phyloP scores from a whole-genome alignment of 2,797 vertebrate genomes.

The Melanotaenia trifasciata region DNA sequence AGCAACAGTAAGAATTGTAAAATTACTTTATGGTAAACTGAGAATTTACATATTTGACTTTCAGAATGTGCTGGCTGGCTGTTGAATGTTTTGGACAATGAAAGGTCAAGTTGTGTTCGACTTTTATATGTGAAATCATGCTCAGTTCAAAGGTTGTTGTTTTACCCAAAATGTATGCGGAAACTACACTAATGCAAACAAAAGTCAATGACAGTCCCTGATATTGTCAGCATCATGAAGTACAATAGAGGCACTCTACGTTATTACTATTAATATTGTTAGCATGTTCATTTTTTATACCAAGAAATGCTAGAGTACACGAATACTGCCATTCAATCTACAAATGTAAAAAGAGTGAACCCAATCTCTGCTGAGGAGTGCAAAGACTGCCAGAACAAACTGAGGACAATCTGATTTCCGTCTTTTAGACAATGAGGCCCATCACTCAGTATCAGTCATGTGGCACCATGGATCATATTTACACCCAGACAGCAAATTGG shows the following conservation, averaged over 20 bases:
- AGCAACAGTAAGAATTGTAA: conserved; percentile 43
- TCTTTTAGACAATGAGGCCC: conserved; percentile 54
- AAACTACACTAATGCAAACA: not conserved
- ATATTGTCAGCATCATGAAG: not conserved
- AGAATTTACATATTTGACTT: conserved; percentile 44
- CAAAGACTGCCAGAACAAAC: conserved; percentile 42
- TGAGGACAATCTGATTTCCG: conserved; percentile 61
- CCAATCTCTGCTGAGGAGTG: conserved; percentile 10
- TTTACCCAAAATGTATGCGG: not conserved
- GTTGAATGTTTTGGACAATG: conserved; percentile 20
- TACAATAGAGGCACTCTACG: not conserved
- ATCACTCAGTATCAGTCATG: conserved; percentile 63
- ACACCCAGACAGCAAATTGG: conserved; percentile 62
- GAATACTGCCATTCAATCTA: conserved; percentile 1
- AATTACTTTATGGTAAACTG: conserved; percentile 41
- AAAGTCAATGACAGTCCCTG: not conserved
- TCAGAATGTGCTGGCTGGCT: not conserved
- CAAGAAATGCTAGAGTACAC: not conserved
- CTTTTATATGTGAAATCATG: conserved; percentile 7
- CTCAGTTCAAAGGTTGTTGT: conserved; percentile 3
- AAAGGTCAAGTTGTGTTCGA: not conserved
- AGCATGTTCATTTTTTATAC: not conserved
- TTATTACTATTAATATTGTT: not conserved
- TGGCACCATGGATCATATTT: conserved; percentile 76
- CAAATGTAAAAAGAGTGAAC: conserved; percentile 18